A percentile compares a stretch with the other conserved stretches of the same genome.
Conservation (phyloP, 2,797 vertebrate genomes). For the Lutjanus argentimaculatus region DNA sequence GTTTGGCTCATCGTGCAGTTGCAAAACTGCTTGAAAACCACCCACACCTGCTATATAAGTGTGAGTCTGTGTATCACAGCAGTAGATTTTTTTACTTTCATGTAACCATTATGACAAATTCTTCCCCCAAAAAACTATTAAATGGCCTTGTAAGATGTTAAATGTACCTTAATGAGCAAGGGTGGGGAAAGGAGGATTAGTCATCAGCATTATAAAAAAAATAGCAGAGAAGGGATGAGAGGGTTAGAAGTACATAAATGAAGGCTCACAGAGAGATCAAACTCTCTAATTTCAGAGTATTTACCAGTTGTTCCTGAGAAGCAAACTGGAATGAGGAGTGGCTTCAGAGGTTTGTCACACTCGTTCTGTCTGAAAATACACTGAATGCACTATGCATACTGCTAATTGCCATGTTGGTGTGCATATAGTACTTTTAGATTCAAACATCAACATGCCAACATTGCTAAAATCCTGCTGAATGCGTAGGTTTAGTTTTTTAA, state of each 20-base stretch:
- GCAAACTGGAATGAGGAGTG: slow-evolving; percentile 72
- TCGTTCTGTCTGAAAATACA: slow-evolving; percentile 20
- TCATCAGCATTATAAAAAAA: neutral
- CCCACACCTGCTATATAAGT: neutral
- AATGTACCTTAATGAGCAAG: neutral
- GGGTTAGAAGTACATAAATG: slow-evolving; percentile 1
- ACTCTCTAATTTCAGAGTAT: slow-evolving; percentile 30
- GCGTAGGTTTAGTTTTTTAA: neutral
- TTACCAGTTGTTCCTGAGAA: slow-evolving; percentile 27
- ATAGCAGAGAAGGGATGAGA: neutral
- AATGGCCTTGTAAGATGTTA: neutral
- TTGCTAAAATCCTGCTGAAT: neutral
- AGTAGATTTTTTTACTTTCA: slow-evolving; percentile 1
- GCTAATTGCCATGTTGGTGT: neutral
- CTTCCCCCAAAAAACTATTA: neutral
- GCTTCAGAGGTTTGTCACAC: slow-evolving; percentile 48
- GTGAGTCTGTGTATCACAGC: neutral
- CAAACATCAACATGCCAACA: neutral
- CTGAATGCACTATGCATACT: neutral
- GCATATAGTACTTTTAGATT: neutral
- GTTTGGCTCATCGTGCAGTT: neutral
- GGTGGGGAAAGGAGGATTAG: neutral
- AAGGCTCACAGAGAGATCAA: slow-evolving; percentile 25
- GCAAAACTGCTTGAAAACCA: slow-evolving; percentile 1
- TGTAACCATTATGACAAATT: neutral